These are phyloP conservation scores for Iselma pallidipennis DNA, from an alignment of 2,888 invertebrate genomes.

Conservation along the genomic window DNA sequence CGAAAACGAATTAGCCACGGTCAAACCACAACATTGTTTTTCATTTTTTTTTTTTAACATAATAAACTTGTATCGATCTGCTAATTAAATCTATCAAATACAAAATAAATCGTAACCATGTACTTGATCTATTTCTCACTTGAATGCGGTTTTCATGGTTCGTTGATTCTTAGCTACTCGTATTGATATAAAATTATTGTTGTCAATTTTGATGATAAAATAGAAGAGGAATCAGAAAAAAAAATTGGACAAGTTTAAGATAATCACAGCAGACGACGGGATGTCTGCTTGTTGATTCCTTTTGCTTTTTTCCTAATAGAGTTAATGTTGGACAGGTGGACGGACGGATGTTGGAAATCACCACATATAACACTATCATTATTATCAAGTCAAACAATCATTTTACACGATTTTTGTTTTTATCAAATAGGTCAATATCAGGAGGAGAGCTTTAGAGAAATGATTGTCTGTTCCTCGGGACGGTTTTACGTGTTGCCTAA, in stretches of 20 bases:
- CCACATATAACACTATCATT: background rate
- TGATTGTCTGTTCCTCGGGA: conserved; percentile 19
- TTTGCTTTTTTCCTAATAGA: conserved; percentile 11
- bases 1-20: conserved; percentile 14
- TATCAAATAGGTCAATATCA: conserved; percentile 18
- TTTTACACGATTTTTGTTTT: conserved; percentile 10
- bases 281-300: background rate
- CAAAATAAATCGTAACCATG: conserved; percentile 21
- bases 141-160: conserved; percentile 26
- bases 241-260: conserved; percentile 16
- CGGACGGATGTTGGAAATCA: conserved; percentile 12
- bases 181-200: background rate
- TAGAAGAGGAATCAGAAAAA: conserved; percentile 5
- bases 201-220: background rate
- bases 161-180: conserved; percentile 10
- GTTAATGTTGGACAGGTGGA: conserved; percentile 14
- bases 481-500: conserved; percentile 27
- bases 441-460: conserved; percentile 2
- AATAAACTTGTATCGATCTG: background rate
- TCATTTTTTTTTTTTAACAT: background rate
- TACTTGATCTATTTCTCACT: conserved; percentile 35
- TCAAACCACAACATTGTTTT: conserved; percentile 9
- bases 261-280: background rate
- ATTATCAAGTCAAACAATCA: background rate
- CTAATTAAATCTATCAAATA: background rate